A percentile compares a stretch with the other conserved stretches of the same genome.
These are phyloP conservation scores for Crenuchus spilurus DNA, from an alignment of 2,797 vertebrate genomes.

Conservation along the genomic window DNA sequence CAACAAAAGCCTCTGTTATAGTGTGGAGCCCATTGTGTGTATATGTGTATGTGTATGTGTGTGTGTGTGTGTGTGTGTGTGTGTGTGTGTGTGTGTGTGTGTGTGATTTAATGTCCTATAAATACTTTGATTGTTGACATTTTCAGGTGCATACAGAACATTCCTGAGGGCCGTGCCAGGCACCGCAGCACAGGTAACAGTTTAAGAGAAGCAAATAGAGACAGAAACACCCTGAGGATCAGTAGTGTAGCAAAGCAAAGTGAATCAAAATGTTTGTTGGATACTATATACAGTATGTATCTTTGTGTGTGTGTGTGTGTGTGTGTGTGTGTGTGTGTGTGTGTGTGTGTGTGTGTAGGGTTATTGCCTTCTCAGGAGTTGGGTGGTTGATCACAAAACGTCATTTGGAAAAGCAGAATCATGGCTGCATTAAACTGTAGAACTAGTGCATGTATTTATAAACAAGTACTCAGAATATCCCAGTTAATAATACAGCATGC, in stretches of 20 bases:
- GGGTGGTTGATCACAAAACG: not conserved
- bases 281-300: not conserved
- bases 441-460: not conserved
- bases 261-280: not conserved
- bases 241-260: slow-evolving; percentile 1
- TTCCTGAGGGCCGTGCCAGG: slow-evolving; percentile 68
- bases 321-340: too few species aligned
- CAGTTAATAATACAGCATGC: not conserved
- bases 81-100: slow-evolving; percentile 24
- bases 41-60: slow-evolving; percentile 24
- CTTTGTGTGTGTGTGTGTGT: too few species aligned
- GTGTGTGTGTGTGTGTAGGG: too few species aligned
- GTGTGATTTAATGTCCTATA: slow-evolving; percentile 68
- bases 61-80: slow-evolving; percentile 15
- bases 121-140: slow-evolving; percentile 77
- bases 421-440: slow-evolving; percentile 6
- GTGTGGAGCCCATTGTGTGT: slow-evolving; percentile 48
- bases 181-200: slow-evolving; percentile 60
- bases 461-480: not conserved
- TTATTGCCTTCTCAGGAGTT: too few species aligned
- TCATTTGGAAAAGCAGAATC: not conserved
- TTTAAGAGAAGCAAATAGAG: slow-evolving; percentile 42
- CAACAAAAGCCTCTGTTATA: slow-evolving; percentile 75
- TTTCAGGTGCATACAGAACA: slow-evolving; percentile 76
- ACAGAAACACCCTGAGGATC: slow-evolving; percentile 26